These are phyloP conservation scores for Cabera pusaria DNA, from an alignment of 2,888 invertebrate species.

Conservation along the genomic window DNA sequence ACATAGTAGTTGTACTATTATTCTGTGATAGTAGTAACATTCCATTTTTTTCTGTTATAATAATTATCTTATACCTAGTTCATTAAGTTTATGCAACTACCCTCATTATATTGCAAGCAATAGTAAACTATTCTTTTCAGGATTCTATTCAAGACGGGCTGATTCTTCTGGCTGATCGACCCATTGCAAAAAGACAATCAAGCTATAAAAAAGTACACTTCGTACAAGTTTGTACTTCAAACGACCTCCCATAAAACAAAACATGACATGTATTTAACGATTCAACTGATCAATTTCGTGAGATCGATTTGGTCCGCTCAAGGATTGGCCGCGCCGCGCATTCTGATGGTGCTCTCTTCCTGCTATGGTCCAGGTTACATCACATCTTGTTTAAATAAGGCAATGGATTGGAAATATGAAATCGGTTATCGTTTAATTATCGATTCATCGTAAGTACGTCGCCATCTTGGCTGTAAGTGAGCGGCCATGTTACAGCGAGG, in stretches of 20 bases:
- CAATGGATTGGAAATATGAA: constrained; percentile 75
- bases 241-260: constrained; percentile 61
- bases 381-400: constrained; percentile 65
- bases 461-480: constrained; percentile 76
- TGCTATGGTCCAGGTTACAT: constrained; percentile 69
- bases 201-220: constrained; percentile 58
- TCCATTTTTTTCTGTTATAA: too few relatives aligned
- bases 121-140: too few relatives aligned
- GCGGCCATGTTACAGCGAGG: constrained; percentile 72
- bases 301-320: constrained; percentile 57
- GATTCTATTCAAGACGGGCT: too few relatives aligned
- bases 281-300: constrained; percentile 50
- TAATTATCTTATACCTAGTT: too few relatives aligned
- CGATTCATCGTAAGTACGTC: constrained; percentile 73
- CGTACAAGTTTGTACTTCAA: constrained; percentile 54
- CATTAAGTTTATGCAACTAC: too few relatives aligned
- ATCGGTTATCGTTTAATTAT: constrained; percentile 79
- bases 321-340: constrained; percentile 58
- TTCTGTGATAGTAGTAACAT: too few relatives aligned
- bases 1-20: too few relatives aligned
- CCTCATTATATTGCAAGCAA: too few relatives aligned
- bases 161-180: too few relatives aligned
- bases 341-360: constrained; percentile 55
- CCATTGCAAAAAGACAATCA: too few relatives aligned
- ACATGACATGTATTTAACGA: constrained; percentile 51